These are phyloP conservation scores for Gambusia holbrooki DNA, from an alignment of 2,113 vertebrate genomes.

Conservation along the genomic window DNA sequence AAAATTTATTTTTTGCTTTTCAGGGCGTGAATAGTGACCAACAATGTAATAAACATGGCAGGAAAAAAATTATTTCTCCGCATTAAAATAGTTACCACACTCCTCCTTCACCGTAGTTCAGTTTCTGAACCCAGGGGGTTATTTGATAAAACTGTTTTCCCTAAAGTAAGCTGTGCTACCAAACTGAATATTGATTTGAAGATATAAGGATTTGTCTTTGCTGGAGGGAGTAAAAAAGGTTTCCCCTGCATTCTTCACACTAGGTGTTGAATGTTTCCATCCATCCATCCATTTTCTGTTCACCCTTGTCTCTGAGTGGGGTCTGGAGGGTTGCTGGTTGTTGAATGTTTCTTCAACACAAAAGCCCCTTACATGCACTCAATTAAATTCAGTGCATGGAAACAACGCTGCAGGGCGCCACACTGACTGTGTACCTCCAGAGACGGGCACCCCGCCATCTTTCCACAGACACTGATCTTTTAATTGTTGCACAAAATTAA, in stretches of 20 bases:
- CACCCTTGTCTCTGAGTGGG: no score
- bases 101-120: background rate
- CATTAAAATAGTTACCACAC: slow-evolving; percentile 20
- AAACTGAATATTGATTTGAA: slow-evolving; percentile 10
- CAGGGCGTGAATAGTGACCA: background rate
- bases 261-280: background rate
- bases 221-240: slow-evolving; percentile 2
- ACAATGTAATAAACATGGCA: slow-evolving; percentile 6
- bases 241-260: slow-evolving; percentile 12
- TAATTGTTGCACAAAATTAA: slow-evolving; percentile 6
- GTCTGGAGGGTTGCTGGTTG: background rate
- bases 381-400: background rate
- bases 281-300: no score
- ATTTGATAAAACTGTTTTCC: slow-evolving; percentile 10
- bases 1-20: slow-evolving; percentile 29
- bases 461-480: slow-evolving; percentile 25
- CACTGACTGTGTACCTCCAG: slow-evolving; percentile 8
- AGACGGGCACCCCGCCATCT: background rate
- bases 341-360: background rate
- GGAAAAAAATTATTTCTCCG: background rate
- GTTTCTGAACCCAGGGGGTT: background rate
- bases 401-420: slow-evolving; percentile 19
- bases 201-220: slow-evolving; percentile 23
- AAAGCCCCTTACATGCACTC: slow-evolving; percentile 8
- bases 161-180: background rate